Base-by-base conservation (phyloP, 2,113 vertebrate species). In the Panthera uncia region DNA sequence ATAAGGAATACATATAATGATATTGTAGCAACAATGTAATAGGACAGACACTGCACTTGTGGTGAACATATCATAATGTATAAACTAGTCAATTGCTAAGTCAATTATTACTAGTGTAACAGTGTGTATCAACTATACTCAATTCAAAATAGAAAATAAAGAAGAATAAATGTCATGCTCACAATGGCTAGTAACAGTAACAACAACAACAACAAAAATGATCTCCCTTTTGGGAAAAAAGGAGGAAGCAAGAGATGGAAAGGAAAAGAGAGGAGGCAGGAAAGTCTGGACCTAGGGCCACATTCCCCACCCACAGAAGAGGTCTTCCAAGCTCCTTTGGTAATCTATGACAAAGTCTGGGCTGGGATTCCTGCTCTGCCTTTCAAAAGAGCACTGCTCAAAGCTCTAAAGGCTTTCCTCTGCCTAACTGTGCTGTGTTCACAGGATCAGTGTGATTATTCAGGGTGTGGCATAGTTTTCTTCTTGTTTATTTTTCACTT, bases 381-480 rank as follows among this genome's bases (percentile, higher is more conserved):
- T 36, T n/a, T 78, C 65, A 57, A 52, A 90, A 65, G 33, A 74
- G 12, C 7, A 0, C n/a, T 7, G 3, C 14, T 29, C 36, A 73
- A 15, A 68, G 76, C 27, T 38, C 23, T 4, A 21, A 65, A 69
- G 36, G 31, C 57, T 65, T 18, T 90, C n/a, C 38, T 65, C 96
- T 97, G 95, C 97, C 96, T 97, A 91, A 79, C 97, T 97, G 97
- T 95, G 93, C 92, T 91, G 89, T 94, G 91, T 94, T 83, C 69
- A 83, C 36, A 86, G 98, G 97, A 98, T 98, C 97, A 97, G 91
- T 36, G 98, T 33, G 97, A 98, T 98, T 98, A 98, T 98, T 98
- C 94, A 94, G 97, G 98, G 95, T 98, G 98, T 98, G 97, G 97
- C 97, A 98, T 98, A 97, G 97, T 98, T 98, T 97, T 83, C 50